Evolutionary conservation across 2,113 vertebrate genomes (phyloP).

Genomic region (Pterocles gutturalis): DNA sequence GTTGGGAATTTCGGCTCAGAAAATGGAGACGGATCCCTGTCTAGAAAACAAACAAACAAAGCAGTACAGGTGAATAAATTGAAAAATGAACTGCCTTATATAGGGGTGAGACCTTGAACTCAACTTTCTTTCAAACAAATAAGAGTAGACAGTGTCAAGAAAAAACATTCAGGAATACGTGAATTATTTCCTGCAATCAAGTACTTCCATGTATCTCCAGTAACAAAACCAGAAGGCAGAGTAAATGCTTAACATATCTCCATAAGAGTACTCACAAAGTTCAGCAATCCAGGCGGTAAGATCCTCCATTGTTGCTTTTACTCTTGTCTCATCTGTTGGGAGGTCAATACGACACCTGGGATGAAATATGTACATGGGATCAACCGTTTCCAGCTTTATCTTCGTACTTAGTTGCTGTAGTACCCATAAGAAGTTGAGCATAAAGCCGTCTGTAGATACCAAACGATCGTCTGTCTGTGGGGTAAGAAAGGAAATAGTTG

Average conservation of each 20-base stretch:
- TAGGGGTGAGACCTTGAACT: neutral
- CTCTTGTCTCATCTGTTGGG: slow-evolving; percentile 89
- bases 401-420: slow-evolving; percentile 97
- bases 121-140: neutral
- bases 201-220: neutral
- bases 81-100: neutral
- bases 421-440: slow-evolving; percentile 98
- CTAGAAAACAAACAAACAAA: slow-evolving; percentile 64
- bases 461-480: slow-evolving; percentile 93
- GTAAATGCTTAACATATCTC: neutral
- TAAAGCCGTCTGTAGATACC: slow-evolving; percentile 97
- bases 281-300: slow-evolving; percentile 89
- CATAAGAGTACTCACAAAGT: slow-evolving; percentile 82
- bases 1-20: slow-evolving; percentile 98
- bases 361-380: slow-evolving; percentile 96
- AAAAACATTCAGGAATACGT: neutral
- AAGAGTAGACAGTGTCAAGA: neutral
- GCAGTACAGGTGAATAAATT: neutral
- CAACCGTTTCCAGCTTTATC: slow-evolving; percentile 98
- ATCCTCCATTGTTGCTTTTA: slow-evolving; percentile 96
- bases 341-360: slow-evolving; percentile 91
- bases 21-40: slow-evolving; percentile 86
- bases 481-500: neutral
- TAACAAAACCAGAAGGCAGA: neutral
- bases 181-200: neutral